Base-by-base conservation (phyloP, 23 tunicate genomes). In the Oikopleura dioica region DNA sequence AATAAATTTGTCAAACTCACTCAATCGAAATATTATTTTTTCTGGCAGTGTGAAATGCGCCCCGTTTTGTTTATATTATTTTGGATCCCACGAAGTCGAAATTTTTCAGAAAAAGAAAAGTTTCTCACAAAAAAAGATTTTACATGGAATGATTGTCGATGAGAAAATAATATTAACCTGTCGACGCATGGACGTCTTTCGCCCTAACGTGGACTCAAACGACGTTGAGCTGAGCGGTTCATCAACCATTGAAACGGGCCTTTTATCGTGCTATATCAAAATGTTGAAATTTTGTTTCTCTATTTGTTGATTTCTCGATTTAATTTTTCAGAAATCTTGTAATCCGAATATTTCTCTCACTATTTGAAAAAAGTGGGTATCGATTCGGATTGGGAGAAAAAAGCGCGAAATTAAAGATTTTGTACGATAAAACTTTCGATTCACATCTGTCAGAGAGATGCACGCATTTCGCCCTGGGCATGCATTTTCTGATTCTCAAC, bases 271-370 rank as follows among this genome's bases (percentile, higher is more conserved):
- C n/a, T n/a, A n/a, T n/a, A n/a, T n/a, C n/a, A n/a, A n/a, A n/a
- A n/a, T n/a, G n/a, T n/a, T n/a, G n/a, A n/a, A n/a, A n/a, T n/a
- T 12, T 63, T 63, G 72, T 63, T 23, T 63, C 72, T 63, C 26
- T 63, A 2, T 28, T 63, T 31, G 72, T 12, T 31, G 72, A 23
- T 63, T 12, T 2, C 4, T 9, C 16, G 55, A 16, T 44, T 9
- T 9, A 16, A 44, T 9, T 44, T 44, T 9, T 44, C 16, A 44
- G 33, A 24, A 63, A 63, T 63, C 33, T 63, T 63, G 55, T 44
- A 44, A n/a, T n/a, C n/a, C n/a, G n/a, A n/a, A n/a, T n/a, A n/a
- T n/a, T n/a, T n/a, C n/a, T n/a, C n/a, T n/a, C n/a, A n/a, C n/a
- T n/a, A n/a, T n/a, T n/a, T n/a, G n/a, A n/a, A n/a, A n/a, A n/a